These are phyloP conservation scores for Coregonus sp. DNA, from an alignment of 2,797 vertebrate species.

Conservation along the genomic window DNA sequence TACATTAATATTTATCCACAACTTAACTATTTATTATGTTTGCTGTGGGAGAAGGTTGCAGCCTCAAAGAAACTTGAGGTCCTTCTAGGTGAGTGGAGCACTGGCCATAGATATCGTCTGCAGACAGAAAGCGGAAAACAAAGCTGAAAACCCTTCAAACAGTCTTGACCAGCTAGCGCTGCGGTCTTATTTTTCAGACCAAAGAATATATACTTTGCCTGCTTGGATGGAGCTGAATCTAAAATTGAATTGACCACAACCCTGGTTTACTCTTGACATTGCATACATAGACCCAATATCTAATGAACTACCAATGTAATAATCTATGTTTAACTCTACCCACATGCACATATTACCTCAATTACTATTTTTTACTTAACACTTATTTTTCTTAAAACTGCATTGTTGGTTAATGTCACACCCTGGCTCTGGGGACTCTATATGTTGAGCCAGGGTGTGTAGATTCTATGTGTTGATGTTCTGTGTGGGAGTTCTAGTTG, in stretches of 20 bases:
- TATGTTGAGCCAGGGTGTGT: too few relatives aligned
- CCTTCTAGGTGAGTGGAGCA: conserved; percentile 24
- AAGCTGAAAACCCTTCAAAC: background rate
- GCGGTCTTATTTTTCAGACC: background rate
- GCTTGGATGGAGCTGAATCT: too few relatives aligned
- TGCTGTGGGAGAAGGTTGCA: conserved; percentile 34
- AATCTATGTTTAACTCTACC: background rate
- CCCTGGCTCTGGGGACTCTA: too few relatives aligned
- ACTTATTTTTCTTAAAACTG: too few relatives aligned
- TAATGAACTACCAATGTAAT: background rate
- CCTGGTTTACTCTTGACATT: background rate
- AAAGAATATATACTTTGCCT: background rate
- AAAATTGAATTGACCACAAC: too few relatives aligned
- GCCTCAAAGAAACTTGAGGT: conserved; percentile 20
- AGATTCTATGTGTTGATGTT: too few relatives aligned
- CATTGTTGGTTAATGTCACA: too few relatives aligned
- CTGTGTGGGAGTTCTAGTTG: too few relatives aligned
- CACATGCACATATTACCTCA: too few relatives aligned
- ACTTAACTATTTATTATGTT: conserved; percentile 57
- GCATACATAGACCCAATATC: too few relatives aligned
- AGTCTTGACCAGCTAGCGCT: background rate
- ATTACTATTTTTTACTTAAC: too few relatives aligned
- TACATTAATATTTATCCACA: conserved; percentile 66
- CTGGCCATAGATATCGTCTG: conserved; percentile 5
- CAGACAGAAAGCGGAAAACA: background rate